Evolutionary conservation across 2,888 invertebrate species (phyloP).

Genomic region (Nemapogon koenigi): DNA sequence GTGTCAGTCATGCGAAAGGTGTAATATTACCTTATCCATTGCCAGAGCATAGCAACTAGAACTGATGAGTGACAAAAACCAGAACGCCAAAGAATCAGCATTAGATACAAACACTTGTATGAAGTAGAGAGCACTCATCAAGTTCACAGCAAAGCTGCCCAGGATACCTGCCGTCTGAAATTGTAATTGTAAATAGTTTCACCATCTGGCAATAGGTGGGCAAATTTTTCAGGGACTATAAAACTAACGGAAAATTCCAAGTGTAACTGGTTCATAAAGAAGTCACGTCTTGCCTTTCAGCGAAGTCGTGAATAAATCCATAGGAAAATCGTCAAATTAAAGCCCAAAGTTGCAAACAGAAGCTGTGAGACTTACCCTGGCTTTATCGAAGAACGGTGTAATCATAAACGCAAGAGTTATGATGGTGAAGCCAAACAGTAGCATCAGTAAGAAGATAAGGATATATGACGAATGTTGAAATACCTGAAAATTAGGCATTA

Average conservation of each 20-base stretch:
- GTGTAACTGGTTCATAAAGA: not conserved
- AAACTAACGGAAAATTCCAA: too few relatives aligned
- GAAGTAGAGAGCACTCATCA: conserved; percentile 81
- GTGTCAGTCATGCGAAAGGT: too few relatives aligned
- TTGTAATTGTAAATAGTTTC: too few relatives aligned
- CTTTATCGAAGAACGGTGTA: conserved; percentile 86
- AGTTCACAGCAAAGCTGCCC: conserved; percentile 79
- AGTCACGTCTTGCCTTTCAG: not conserved
- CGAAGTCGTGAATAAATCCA: not conserved
- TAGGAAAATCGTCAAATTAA: not conserved
- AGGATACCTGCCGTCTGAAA: conserved; percentile 79
- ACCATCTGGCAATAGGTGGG: too few relatives aligned
- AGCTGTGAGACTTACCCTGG: conserved; percentile 78
- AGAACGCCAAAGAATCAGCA: conserved; percentile 72
- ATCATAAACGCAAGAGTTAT: conserved; percentile 85
- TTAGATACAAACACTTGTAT: conserved; percentile 79
- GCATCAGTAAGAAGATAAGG: conserved; percentile 77
- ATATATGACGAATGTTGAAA: conserved; percentile 81
- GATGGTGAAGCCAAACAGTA: conserved; percentile 81
- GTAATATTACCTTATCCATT: conserved; percentile 85
- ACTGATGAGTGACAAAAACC: conserved; percentile 80
- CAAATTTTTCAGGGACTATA: too few relatives aligned
- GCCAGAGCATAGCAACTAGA: conserved; percentile 84
- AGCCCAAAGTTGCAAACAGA: too few relatives aligned
- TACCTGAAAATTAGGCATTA: conserved; percentile 66